Conservation (phyloP, 2,113 vertebrate genomes). For the Chiloscyllium plagiosum region DNA sequence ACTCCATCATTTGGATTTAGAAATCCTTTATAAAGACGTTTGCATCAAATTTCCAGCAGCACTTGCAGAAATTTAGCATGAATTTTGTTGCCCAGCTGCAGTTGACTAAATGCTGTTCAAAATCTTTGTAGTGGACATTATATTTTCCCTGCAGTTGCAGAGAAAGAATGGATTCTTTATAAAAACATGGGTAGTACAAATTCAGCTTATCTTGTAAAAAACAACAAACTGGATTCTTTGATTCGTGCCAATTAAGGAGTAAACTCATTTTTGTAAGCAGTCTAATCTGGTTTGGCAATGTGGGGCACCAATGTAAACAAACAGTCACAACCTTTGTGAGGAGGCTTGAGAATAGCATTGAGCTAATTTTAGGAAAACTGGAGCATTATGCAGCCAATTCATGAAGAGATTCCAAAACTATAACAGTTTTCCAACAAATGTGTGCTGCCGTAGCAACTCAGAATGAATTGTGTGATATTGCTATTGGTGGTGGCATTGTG, state of each 20-base stretch:
- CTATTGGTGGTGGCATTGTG: neutral
- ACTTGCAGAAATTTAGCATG: neutral
- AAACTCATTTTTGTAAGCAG: neutral
- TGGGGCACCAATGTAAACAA: neutral
- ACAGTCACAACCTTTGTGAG: neutral
- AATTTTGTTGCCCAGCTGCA: neutral
- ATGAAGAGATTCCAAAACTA: neutral
- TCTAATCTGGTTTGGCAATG: neutral
- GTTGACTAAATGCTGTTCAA: neutral
- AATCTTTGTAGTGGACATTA: neutral
- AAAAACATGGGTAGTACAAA: neutral
- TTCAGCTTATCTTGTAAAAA: neutral
- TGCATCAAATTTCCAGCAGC: neutral
- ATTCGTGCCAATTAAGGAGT: neutral
- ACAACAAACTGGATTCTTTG: neutral
- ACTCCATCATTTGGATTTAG: neutral
- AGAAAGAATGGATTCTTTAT: neutral
- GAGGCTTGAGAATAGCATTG: neutral
- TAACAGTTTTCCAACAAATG: neutral
- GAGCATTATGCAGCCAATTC: neutral
- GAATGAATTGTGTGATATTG: neutral
- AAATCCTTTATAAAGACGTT: neutral
- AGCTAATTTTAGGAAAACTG: neutral
- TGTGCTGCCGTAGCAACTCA: neutral
- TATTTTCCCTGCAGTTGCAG: neutral